A percentile compares a stretch with the other conserved stretches of the same genome.
phyloP scores from a whole-genome alignment of 2,888 invertebrate species.

The Stictocephala bisonia region DNA sequence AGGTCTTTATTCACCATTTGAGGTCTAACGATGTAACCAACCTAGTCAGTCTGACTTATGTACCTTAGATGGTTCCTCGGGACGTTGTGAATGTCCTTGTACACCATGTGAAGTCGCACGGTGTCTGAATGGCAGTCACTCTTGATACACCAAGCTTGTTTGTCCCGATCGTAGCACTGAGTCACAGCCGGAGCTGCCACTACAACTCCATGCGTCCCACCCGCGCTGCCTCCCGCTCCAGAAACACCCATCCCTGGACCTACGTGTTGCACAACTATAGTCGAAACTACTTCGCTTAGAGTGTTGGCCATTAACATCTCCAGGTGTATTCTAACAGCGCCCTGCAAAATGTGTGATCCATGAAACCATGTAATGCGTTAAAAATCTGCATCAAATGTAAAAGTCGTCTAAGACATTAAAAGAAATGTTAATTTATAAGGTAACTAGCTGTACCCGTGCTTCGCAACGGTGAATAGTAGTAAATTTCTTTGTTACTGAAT shows the following conservation, averaged over 20 bases:
- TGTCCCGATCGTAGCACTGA: constrained; percentile 82
- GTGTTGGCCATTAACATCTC: constrained; percentile 81
- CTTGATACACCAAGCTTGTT: constrained; percentile 82
- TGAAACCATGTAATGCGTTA: no score
- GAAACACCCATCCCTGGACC: constrained; percentile 41
- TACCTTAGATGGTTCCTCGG: constrained; percentile 79
- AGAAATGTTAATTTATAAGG: no score
- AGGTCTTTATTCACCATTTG: no score
- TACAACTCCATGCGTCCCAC: constrained; percentile 62
- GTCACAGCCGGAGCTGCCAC: constrained; percentile 71
- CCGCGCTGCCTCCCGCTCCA: constrained; percentile 37
- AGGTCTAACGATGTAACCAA: no score
- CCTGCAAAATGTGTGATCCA: constrained; percentile 60
- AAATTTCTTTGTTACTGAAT: no score
- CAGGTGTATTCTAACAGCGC: constrained; percentile 74
- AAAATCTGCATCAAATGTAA: no score
- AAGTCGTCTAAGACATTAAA: neutral
- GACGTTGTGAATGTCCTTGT: constrained; percentile 81
- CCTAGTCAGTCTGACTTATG: no score
- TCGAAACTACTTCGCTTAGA: constrained; percentile 70
- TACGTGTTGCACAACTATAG: constrained; percentile 52
- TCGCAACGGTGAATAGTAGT: no score
- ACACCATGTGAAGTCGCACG: constrained; percentile 78
- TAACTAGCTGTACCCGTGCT: no score
- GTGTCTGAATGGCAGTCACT: constrained; percentile 82